These are phyloP conservation scores for Euplagia quadripunctaria DNA, from an alignment of 2,888 invertebrate genomes.

Conservation along the genomic window DNA sequence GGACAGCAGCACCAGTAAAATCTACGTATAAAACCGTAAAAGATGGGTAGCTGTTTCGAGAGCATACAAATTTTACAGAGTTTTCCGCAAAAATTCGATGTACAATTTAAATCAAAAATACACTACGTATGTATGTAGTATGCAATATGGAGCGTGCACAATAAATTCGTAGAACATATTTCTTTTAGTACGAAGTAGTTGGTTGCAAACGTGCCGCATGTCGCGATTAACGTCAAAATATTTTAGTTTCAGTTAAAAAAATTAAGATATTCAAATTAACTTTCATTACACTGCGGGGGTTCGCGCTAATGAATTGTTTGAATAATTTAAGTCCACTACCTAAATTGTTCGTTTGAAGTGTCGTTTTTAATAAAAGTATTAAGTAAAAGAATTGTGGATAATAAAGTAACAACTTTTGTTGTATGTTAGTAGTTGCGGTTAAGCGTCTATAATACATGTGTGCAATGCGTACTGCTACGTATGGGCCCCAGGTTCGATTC, in stretches of 20 bases:
- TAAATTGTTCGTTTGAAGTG: slow-evolving; percentile 35
- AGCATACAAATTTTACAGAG: slow-evolving; percentile 7
- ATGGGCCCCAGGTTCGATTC: too few species aligned
- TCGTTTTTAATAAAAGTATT: slow-evolving; percentile 33
- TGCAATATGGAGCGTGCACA: slow-evolving; percentile 21
- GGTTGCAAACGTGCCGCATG: slow-evolving; percentile 69
- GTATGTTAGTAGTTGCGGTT: neutral
- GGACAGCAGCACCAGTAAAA: too few species aligned
- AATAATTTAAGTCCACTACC: slow-evolving; percentile 56
- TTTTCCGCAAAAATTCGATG: slow-evolving; percentile 25
- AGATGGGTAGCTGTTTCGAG: neutral
- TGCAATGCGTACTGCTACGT: too few species aligned
- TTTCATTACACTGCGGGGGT: slow-evolving; percentile 71
- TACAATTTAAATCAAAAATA: slow-evolving; percentile 40
- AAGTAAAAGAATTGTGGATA: neutral
- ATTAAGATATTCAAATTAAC: slow-evolving; percentile 78
- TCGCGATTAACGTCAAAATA: slow-evolving; percentile 74
- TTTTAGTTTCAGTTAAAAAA: slow-evolving; percentile 62
- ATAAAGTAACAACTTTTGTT: neutral
- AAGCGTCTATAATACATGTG: too few species aligned
- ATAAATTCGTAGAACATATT: slow-evolving; percentile 28
- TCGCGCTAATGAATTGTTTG: slow-evolving; percentile 72
- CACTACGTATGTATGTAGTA: slow-evolving; percentile 5
- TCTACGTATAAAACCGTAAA: neutral
- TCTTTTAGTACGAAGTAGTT: slow-evolving; percentile 19